A percentile compares a stretch with the other conserved stretches of the same genome.
Conservation (phyloP, 2,888 invertebrate species). For the Electrophaes corylata region DNA sequence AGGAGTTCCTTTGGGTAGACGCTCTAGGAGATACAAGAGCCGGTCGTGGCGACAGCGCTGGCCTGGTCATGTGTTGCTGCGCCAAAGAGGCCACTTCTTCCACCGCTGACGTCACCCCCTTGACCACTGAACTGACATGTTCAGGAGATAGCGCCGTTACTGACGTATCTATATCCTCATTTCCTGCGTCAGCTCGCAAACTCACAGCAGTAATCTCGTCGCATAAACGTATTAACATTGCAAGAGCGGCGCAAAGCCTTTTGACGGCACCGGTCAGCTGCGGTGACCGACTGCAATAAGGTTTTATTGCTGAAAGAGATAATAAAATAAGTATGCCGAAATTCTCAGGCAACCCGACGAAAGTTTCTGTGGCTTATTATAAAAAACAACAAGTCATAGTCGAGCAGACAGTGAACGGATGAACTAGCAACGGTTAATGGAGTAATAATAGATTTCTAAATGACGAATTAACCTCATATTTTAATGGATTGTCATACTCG, state of each 20-base stretch:
- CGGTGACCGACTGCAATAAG: slow-evolving; percentile 85
- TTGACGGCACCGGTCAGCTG: slow-evolving; percentile 91
- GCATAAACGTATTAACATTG: slow-evolving; percentile 93
- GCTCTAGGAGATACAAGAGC: slow-evolving; percentile 74
- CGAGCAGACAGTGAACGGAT: slow-evolving; percentile 1
- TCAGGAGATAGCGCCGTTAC: slow-evolving; percentile 69
- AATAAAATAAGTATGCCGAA: slow-evolving; percentile 12
- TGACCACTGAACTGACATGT: slow-evolving; percentile 71
- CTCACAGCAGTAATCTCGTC: slow-evolving; percentile 93
- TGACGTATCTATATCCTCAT: slow-evolving; percentile 66
- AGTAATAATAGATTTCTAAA: slow-evolving; percentile 18
- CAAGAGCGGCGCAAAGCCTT: slow-evolving; percentile 93
- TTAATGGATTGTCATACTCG: slow-evolving; percentile 17
- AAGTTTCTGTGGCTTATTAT: slow-evolving; percentile 22
- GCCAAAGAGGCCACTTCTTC: slow-evolving; percentile 88
- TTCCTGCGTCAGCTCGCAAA: slow-evolving; percentile 82
- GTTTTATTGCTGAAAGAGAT: slow-evolving; percentile 73
- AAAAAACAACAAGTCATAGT: slow-evolving; percentile 21
- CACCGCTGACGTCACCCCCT: slow-evolving; percentile 71
- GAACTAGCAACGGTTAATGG: slow-evolving; percentile 10
- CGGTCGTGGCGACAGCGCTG: slow-evolving; percentile 74
- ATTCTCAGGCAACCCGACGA: slow-evolving; percentile 1
- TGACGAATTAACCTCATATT: slow-evolving; percentile 22
- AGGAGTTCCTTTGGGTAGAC: slow-evolving; percentile 80
- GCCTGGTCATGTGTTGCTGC: slow-evolving; percentile 90